Base-by-base conservation (phyloP, 2,113 vertebrate species). In the Pycnonotus jocosus region DNA sequence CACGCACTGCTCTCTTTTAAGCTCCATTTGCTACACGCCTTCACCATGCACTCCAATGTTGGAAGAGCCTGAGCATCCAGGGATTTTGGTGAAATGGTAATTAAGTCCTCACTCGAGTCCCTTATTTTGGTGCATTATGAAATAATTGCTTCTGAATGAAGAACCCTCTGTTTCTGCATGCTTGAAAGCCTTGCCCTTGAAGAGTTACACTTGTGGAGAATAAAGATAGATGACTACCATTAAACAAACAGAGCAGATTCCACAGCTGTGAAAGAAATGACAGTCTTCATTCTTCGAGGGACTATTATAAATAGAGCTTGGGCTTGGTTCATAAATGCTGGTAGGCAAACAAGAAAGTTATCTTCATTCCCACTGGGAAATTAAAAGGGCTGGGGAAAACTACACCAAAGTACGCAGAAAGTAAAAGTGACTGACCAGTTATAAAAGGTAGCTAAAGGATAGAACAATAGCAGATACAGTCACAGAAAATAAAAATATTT, bases 181-280 rank as follows among this genome's bases (percentile, higher is more conserved):
- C 90, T 84, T 88, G 88, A 96, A 84, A 96, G 93, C 60, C 61
- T 83, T 83, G 88, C 92, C 92, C 88, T 96, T 94, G 93, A 92
- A 82, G 37, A 93, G 87, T 78, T 92, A 88, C 42, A 73, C 88
- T 96, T 73, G 56, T 81, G 80, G 85, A 95, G 90, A 90, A 94
- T 91, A 94, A 95, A 96, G 92, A 93, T 16, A 93, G 94, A 95
- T 94, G 71, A 71, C 82, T 79, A 88, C 90, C 73, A 92, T 93
- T 95, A 95, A 86, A 68, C 69, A 86, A 97, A 94, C 69, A 94
- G 71, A 94, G 72, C 86, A 83, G 88, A 81, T 77, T 81, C 92
- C 86, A 88, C 51, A 92, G 94, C 88, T 92, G 90, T 12, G 3
- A 74, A 88, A 93, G 90, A 92, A 92, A 86, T 48, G 7, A 95